Evolutionary conservation across 2,888 invertebrate species (phyloP).

Genomic region (Sycophila texana): DNA sequence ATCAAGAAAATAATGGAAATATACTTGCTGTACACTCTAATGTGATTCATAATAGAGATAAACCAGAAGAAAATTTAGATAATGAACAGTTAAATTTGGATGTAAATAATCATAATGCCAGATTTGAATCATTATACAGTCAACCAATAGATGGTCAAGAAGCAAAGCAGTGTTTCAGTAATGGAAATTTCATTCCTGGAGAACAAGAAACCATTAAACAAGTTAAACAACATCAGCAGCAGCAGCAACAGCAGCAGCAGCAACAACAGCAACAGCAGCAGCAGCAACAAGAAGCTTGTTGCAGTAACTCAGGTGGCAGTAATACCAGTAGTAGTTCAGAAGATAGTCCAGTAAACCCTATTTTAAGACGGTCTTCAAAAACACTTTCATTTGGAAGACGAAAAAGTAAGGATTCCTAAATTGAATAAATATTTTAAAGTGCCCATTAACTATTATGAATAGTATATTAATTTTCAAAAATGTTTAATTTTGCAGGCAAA

Average conservation of each 20-base stretch:
- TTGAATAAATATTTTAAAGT: background rate
- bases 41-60: conserved; percentile 65
- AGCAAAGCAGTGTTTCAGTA: conserved; percentile 67
- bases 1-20: conserved; percentile 69
- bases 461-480: conserved; percentile 11
- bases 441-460: background rate
- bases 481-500: conserved; percentile 64
- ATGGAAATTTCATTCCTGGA: conserved; percentile 68
- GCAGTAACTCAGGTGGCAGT: conserved; percentile 69
- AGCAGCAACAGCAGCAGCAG: no score
- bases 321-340: conserved; percentile 73
- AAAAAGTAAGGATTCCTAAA: conserved; percentile 64
- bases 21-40: conserved; percentile 61
- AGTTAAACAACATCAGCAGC: background rate
- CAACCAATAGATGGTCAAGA: conserved; percentile 71
- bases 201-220: conserved; percentile 64
- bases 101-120: conserved; percentile 72
- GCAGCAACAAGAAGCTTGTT: conserved; percentile 60
- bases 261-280: conserved; percentile 26
- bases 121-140: conserved; percentile 74
- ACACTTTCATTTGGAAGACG: conserved; percentile 73
- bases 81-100: conserved; percentile 69
- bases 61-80: conserved; percentile 67
- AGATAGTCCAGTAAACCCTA: conserved; percentile 71
- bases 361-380: conserved; percentile 71